Evolutionary conservation across 2,888 invertebrate species (phyloP), one percentile per base, ranked within the genome.

Genomic region (Tromatobia lineatoria): DNA sequence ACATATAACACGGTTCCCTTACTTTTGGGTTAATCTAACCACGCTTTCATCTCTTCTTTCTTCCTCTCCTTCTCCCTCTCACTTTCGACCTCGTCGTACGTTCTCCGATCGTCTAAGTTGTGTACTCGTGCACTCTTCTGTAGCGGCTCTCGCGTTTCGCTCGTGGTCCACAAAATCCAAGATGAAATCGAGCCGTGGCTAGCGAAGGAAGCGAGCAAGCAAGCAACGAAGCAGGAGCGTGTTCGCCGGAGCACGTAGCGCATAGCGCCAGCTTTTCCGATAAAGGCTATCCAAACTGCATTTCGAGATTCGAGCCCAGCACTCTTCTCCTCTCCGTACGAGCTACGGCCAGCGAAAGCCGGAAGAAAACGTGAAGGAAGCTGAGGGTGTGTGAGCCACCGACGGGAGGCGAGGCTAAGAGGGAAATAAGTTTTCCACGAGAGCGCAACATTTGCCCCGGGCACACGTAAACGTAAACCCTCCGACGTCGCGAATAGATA

Each of bases 231-330:
- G 67, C 54, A 23, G 52, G 20, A 64, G 71, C 42, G 64, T 38
- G 52, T 13, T 52, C 61, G 66, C 61, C 52, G 34, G 54, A 73
- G 79, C 79, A 77, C 77, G 77, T 77, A 77, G 59, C 42, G 59
- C 69, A 69, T 59, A 69, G 69, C 42, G 70, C 57, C 66, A 64
- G 82, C 67, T 82, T 73, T 82, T 29, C 73, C 82, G 82, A 82
- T 82, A 82, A 74, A 77, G 73, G 82, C 73, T 82, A 82, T 82
- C 82, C 79, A 78, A 82, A 82, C 82, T 82, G 50, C 78, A 82
- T 82, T 82, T 82, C 74, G 79, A 50, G 78, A 73, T 82, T 74
- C 79, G 71, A 38, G 38, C n/a, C 38, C 50, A 8, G 18, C 59
- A 57, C 59, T 69, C 66, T 50, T 20, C 52, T 20, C 61, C 64